Evolutionary conservation across 2,797 vertebrate species (phyloP).

Genomic region (Acrossocheilus fasciatus): DNA sequence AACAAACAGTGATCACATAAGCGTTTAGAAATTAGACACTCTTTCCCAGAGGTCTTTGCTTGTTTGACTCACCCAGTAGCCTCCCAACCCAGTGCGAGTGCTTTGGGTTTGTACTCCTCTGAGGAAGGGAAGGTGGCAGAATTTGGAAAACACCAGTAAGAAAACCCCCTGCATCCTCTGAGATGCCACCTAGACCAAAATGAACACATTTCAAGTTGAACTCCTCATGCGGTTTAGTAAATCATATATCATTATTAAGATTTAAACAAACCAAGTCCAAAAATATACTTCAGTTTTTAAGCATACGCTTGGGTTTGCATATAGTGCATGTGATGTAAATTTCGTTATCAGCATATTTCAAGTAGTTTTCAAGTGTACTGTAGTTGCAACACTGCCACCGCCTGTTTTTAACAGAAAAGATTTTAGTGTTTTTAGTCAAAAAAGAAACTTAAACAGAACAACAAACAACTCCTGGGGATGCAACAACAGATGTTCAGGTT

Average conservation of each 20-base stretch:
- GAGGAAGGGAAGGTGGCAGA: conserved; percentile 93
- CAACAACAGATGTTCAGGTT: neutral
- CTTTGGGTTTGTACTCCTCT: conserved; percentile 92
- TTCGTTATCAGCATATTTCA: neutral
- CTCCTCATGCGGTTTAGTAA: neutral
- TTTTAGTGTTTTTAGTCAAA: too few species aligned
- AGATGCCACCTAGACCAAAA: conserved; percentile 85
- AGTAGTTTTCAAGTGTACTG: neutral
- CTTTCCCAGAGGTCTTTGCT: conserved; percentile 7
- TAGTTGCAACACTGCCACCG: neutral
- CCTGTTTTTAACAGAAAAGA: too few species aligned
- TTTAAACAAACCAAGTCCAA: neutral
- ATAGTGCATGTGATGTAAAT: neutral
- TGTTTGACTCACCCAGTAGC: conserved; percentile 91
- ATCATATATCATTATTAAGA: neutral
- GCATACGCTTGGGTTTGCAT: neutral
- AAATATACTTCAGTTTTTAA: neutral
- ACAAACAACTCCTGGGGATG: neutral
- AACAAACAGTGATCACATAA: neutral
- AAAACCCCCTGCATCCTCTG: conserved; percentile 97
- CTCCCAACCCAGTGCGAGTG: conserved; percentile 94
- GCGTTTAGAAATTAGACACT: neutral
- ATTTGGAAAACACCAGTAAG: conserved; percentile 92
- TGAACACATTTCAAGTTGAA: conserved; percentile 8
- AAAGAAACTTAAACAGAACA: neutral